A percentile compares a stretch with the other conserved stretches of the same genome.
Conservation (phyloP, 2,113 vertebrate species). For the Eleginops maclovinus region DNA sequence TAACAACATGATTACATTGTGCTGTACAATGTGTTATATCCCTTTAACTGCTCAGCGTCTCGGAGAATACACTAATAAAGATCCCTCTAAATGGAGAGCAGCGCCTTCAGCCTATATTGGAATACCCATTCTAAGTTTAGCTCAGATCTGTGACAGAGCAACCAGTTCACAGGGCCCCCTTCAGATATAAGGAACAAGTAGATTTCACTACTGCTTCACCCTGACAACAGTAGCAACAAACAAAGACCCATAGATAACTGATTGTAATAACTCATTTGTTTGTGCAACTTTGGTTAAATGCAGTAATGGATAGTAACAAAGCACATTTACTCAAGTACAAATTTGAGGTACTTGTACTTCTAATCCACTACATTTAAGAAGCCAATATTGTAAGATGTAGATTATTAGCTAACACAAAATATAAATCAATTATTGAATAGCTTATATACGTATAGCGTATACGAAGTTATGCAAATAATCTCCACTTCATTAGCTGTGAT, state of each 20-base stretch:
- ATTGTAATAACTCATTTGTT: background rate
- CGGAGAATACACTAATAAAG: slow-evolving; percentile 9
- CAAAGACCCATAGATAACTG: slow-evolving; percentile 1
- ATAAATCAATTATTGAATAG: too few species aligned
- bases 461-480: too few species aligned
- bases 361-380: too few species aligned
- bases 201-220: slow-evolving; percentile 60
- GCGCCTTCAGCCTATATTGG: slow-evolving; percentile 31
- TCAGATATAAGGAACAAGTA: slow-evolving; percentile 37
- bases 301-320: too few species aligned
- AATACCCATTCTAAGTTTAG: slow-evolving; percentile 57
- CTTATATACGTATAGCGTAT: too few species aligned
- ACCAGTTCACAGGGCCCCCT: slow-evolving; percentile 29
- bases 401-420: too few species aligned
- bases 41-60: slow-evolving; percentile 1
- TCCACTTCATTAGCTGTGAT: too few species aligned
- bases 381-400: too few species aligned
- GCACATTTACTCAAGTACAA: too few species aligned
- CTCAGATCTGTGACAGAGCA: slow-evolving; percentile 10
- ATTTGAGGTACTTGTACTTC: too few species aligned
- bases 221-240: slow-evolving; percentile 22
- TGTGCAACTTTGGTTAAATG: too few species aligned
- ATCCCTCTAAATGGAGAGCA: slow-evolving; percentile 35
- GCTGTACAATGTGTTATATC: background rate
- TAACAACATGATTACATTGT: background rate